These are phyloP conservation scores for Hirtodrosophila alboralis DNA, from an alignment of 2,888 invertebrate genomes.

Conservation along the genomic window DNA sequence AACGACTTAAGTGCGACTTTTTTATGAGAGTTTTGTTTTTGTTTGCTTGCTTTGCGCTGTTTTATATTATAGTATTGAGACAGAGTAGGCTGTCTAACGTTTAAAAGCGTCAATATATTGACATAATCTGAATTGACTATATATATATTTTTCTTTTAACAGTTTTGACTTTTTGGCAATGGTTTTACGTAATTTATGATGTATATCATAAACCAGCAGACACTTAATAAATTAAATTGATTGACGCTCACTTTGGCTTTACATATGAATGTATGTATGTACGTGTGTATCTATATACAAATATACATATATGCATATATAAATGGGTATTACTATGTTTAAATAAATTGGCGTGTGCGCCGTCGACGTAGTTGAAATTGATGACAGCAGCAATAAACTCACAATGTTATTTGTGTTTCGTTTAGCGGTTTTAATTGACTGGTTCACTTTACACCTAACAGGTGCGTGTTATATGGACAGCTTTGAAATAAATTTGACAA, in stretches of 20 bases:
- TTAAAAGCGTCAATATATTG: background rate
- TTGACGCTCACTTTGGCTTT: slow-evolving; percentile 33
- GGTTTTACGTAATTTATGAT: slow-evolving; percentile 56
- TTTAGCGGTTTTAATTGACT: slow-evolving; percentile 56
- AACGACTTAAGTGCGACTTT: slow-evolving; percentile 17
- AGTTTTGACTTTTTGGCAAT: slow-evolving; percentile 19
- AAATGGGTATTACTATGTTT: slow-evolving; percentile 45
- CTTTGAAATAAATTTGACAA: slow-evolving; percentile 12
- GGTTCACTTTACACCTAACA: slow-evolving; percentile 48
- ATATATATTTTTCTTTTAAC: slow-evolving; percentile 13
- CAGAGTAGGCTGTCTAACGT: slow-evolving; percentile 16
- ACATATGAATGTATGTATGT: slow-evolving; percentile 9
- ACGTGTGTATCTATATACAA: slow-evolving; percentile 7
- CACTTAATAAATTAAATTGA: slow-evolving; percentile 50
- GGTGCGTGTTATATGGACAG: slow-evolving; percentile 14
- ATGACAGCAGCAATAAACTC: slow-evolving; percentile 38
- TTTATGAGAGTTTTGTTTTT: slow-evolving; percentile 14
- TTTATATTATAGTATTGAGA: slow-evolving; percentile 3
- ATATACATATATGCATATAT: slow-evolving; percentile 5
- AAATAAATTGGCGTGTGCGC: slow-evolving; percentile 48
- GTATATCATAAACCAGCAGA: slow-evolving; percentile 32
- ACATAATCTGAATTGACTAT: slow-evolving; percentile 8
- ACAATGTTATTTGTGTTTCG: slow-evolving; percentile 32
- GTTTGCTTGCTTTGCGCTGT: slow-evolving; percentile 11
- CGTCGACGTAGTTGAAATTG: slow-evolving; percentile 19